Evolutionary conservation across 2,113 vertebrate genomes (phyloP), one percentile per base, ranked within the genome.

Genomic region (Columba livia): DNA sequence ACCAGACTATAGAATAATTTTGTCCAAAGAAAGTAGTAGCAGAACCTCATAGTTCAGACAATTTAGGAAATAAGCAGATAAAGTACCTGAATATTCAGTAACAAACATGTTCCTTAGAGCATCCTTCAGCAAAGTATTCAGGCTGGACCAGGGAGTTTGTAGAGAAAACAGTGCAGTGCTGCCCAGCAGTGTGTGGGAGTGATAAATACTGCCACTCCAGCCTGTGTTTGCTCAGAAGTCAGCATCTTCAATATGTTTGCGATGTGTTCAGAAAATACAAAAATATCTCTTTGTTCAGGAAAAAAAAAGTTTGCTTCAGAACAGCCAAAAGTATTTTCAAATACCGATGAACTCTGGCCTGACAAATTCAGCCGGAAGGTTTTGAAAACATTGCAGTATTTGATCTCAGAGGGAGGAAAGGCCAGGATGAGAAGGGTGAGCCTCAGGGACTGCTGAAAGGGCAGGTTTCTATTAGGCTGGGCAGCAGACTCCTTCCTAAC

Each of bases 301-400:
- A 19, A 18, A 32, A 64, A 72, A 58, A 32, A 5, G 8, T 44
- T 77, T 85, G 36, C 50, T 83, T 73, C 79, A 75, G 34, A 75
- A n/a, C 17, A 85, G 14, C 48, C 29, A 62, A 56, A 78, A 83
- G 12, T 66, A 14, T 87, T 93, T 93, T 89, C 57, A 85, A 51
- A 65, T 40, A 50, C 28, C 81, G 71, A 25, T 48, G 25, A 7
- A 32, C 18, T 56, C 77, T 66, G 29, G 23, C 34, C 60, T 66
- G 11, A 19, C 51, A 65, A 34, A 72, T 77, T 72, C 66, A 93
- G 40, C 3, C 57, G 65, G 40, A 85, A 94, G 40, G 16, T 58
- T 57, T 47, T 73, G 24, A 79, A 89, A 88, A 29, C 17, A 13
- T 54, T 70, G 20, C 34, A 34, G 16, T 24, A 36, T n/a, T 88